A percentile compares a stretch with the other conserved stretches of the same genome.
These are phyloP conservation scores for Apostichopus californicus DNA, from an alignment of 35 echinoderm and acorn worm genomes.

Conservation along the genomic window DNA sequence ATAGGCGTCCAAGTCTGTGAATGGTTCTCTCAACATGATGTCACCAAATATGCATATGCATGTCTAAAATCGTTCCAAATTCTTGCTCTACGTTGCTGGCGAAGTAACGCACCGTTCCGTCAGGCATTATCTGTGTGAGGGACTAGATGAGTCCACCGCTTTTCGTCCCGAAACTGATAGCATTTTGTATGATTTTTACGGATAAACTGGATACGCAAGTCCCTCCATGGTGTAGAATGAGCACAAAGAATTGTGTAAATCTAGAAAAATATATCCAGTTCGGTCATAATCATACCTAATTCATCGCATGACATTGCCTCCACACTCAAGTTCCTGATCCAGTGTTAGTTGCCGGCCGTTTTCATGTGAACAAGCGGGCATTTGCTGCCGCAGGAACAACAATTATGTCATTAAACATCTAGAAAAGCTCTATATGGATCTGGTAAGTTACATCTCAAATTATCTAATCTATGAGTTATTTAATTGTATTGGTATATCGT, in stretches of 20 bases:
- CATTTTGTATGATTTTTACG: background rate
- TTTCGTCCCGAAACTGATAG: conserved; percentile 8
- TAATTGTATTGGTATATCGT: no score
- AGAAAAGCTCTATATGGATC: conserved; percentile 27
- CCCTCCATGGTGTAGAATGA: conserved; percentile 12
- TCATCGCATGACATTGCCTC: background rate
- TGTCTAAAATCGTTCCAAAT: background rate
- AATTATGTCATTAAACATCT: background rate
- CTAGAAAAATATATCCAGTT: background rate
- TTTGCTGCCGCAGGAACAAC: conserved; percentile 6
- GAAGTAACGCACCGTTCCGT: background rate
- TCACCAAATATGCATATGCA: no score
- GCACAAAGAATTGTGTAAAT: background rate
- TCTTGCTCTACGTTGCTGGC: conserved; percentile 1
- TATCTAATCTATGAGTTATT: background rate
- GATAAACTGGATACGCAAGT: conserved; percentile 40
- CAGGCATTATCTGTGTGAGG: conserved; percentile 27
- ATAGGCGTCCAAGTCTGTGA: no score
- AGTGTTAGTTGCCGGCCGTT: background rate
- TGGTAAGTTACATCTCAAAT: background rate
- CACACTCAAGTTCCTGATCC: background rate
- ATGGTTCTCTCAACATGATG: no score
- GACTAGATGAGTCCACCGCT: conserved; percentile 20
- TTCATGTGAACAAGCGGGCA: background rate
- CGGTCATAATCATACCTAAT: background rate